Evolutionary conservation across 2,888 invertebrate species (phyloP), one percentile per base, ranked within the genome.

Genomic region (Diadegma fenestrale): DNA sequence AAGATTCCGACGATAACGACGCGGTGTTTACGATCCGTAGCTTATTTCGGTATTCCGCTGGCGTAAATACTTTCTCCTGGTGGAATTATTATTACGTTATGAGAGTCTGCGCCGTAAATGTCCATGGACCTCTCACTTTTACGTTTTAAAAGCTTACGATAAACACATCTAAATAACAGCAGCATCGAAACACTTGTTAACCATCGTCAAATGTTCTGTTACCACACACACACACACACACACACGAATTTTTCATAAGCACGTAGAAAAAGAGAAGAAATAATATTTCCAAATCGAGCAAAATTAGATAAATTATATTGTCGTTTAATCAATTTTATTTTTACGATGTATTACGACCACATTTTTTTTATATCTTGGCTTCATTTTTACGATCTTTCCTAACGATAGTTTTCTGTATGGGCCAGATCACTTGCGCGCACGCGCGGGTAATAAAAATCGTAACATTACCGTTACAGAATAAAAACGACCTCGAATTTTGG

Each of bases 51-150:
- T 79, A 75, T 83, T 83, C 73, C 22, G 41, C 68, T 19, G 75
- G 71, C 37, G 37, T 37, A 75, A 75, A 61, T 75, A 84, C 83
- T 84, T 84, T 84, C 83, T 80, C 83, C 79, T 63, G 6, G 69
- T 69, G 54, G 69, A 79, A 80, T 80, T 80, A 68, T 83, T 68
- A 80, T 84, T 79, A 84, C 83, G 79, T 84, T 80, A 75, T 43
- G 63, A 69, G 79, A 75, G 75, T 68, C 48, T 51, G 58, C 69
- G 69, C 75, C 63, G 79, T 75, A 63, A 63, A 79, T 69, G 51
- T 19, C 4, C 41, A 12, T 26, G 72, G 54, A 84, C 83, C 83
- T 79, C 83, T 84, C 83, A 84, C 83, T 84, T 84, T 80, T 69
- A 69, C 79, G 48, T 63, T 84, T 58, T 71, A 76, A 19, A 48